Evolutionary conservation across 23 tunicate species (phyloP).

Genomic region (Phallusia fumigata): DNA sequence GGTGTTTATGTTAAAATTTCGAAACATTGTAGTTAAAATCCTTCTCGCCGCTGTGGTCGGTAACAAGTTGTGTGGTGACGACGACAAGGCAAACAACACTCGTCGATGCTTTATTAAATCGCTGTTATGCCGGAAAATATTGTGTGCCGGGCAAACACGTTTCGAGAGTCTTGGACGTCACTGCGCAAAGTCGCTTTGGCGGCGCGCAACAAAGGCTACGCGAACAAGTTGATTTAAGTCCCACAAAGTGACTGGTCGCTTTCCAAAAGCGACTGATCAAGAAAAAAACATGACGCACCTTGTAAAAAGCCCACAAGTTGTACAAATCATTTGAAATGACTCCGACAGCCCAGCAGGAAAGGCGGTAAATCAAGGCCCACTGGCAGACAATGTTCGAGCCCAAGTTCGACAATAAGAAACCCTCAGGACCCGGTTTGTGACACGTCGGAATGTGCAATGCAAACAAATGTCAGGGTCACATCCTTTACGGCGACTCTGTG

Average conservation of each 20-base stretch:
- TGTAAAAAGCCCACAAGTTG: background rate
- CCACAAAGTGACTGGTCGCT: background rate
- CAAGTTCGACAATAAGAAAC: no score
- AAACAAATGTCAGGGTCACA: no score
- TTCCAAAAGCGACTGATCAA: background rate
- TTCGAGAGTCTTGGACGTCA: conserved; percentile 4
- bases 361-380: background rate
- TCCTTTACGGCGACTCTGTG: no score
- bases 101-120: background rate
- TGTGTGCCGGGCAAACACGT: background rate
- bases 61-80: background rate
- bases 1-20: no score
- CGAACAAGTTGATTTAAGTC: background rate
- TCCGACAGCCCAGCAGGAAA: no score
- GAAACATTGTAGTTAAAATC: no score
- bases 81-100: background rate
- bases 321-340: background rate
- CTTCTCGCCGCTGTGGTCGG: no score
- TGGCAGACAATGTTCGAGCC: background rate
- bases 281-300: background rate
- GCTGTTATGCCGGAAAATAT: conserved; percentile 5
- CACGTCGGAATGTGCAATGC: no score
- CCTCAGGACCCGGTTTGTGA: no score
- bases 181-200: background rate
- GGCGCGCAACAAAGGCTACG: background rate